Evolutionary conservation across 64 coral and sea anemone genomes (phyloP), one percentile per base, ranked within the genome.

Genomic region (Pocillopora verrucosa): DNA sequence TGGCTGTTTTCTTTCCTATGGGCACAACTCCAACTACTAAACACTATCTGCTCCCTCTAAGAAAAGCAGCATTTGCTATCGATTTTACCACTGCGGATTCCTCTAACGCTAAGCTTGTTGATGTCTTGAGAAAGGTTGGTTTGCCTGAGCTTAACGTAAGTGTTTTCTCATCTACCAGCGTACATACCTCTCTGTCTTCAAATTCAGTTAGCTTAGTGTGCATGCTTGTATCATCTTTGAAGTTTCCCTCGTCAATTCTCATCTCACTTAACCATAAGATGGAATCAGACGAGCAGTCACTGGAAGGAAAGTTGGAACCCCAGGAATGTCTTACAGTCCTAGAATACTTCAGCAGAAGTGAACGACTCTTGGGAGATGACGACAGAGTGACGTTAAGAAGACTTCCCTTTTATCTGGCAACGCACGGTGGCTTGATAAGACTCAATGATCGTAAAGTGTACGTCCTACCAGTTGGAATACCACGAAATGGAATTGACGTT

Each of bases 151-250:
- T 69, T 22, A 69, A 69, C 65, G 1, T n/a, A n/a, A 69, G 19
- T 69, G 19, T n/a, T n/a, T 1, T 69, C 65, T 22, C 17, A 69
- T 10, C 65, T 20, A 22, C 17, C 3, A n/a, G 65, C 34, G 82
- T 64, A 59, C 76, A 87, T 20, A 6, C 76, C 15, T 69, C 9
- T 69, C 16, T 75, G 56, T 34, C 80, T 15, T 67, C 64, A 69
- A 72, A 87, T 17, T 20, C 56, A 5, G 88, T 87, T 20, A 59
- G 74, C 6, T 76, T 94, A 73, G 88, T 88, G 1, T 34, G 61
- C 4, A 84, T 94, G 17, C 38, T 87, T 58, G 65, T 57, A 13
- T 57, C 93, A 16, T 91, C 88, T n/a, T 57, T 76, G 79, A 75
- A 87, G 65, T 56, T 90, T 87, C 75, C 75, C 15, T 34, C 82